Percentiles rank a stretch among this genome's conserved stretches.
Conservation (phyloP, 2,113 vertebrate genomes). For the Gallinago jamesoni region DNA sequence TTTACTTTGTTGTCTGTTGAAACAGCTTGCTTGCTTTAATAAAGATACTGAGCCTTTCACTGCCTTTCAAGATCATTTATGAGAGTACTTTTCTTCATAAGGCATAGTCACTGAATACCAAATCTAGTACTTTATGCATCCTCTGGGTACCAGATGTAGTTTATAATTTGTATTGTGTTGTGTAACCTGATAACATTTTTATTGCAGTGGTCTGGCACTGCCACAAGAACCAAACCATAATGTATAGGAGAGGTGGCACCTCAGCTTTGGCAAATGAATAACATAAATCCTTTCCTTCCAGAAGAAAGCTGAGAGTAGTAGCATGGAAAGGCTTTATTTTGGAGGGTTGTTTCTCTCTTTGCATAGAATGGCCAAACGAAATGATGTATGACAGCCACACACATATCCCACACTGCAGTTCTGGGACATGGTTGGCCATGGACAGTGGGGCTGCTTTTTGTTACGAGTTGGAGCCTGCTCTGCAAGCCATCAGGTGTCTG, state of each 20-base stretch:
- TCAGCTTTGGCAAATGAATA: background rate
- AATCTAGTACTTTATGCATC: background rate
- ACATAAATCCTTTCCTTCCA: background rate
- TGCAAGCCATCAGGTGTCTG: background rate
- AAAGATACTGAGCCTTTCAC: background rate
- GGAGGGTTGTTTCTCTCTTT: background rate
- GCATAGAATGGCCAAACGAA: background rate
- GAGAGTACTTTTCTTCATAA: background rate
- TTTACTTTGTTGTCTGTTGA: background rate
- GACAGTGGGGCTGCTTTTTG: background rate
- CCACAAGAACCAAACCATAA: background rate
- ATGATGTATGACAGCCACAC: background rate
- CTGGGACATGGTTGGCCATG: fast-evolving
- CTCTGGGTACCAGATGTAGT: background rate
- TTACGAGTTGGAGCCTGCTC: background rate
- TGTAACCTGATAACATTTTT: background rate
- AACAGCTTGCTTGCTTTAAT: background rate
- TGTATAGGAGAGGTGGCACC: background rate
- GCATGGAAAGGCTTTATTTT: background rate
- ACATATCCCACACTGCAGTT: background rate
- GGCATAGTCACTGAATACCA: background rate
- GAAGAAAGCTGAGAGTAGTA: background rate
- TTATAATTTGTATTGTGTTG: background rate
- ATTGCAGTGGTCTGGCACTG: background rate
- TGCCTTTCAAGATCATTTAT: background rate